Evolutionary conservation across 2,888 invertebrate genomes (phyloP).

Genomic region (Brachypalpus laphriformis): DNA sequence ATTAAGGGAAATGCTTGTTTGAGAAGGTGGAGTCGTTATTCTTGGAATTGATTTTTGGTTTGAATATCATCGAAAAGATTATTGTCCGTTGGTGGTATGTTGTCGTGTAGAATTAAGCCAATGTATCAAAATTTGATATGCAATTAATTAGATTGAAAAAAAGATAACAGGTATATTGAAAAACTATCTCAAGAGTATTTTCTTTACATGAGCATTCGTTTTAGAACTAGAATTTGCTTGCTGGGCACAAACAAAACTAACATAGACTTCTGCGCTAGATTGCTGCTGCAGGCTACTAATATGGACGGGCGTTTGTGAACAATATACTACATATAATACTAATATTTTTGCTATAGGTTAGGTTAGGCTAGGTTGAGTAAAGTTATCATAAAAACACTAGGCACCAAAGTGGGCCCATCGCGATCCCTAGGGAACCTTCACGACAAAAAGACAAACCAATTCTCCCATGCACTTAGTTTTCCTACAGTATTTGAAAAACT

Average conservation of each 20-base stretch:
- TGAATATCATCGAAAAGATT: neutral
- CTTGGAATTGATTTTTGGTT: neutral
- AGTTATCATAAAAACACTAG: too few relatives aligned
- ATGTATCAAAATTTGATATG: neutral
- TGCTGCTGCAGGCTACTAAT: too few relatives aligned
- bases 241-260: neutral
- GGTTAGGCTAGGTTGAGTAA: too few relatives aligned
- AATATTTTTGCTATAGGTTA: too few relatives aligned
- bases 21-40: neutral
- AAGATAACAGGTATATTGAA: neutral
- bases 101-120: neutral
- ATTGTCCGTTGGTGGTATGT: neutral
- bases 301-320: too few relatives aligned
- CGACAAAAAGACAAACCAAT: too few relatives aligned
- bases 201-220: neutral
- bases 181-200: too few relatives aligned
- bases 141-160: neutral
- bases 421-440: too few relatives aligned
- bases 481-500: too few relatives aligned
- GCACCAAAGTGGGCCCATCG: too few relatives aligned
- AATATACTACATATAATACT: too few relatives aligned
- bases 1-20: neutral
- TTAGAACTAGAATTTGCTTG: neutral
- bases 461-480: too few relatives aligned
- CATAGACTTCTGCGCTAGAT: neutral